Evolutionary conservation across 2,888 invertebrate species (phyloP).

Genomic region (Drosophila phalerata): DNA sequence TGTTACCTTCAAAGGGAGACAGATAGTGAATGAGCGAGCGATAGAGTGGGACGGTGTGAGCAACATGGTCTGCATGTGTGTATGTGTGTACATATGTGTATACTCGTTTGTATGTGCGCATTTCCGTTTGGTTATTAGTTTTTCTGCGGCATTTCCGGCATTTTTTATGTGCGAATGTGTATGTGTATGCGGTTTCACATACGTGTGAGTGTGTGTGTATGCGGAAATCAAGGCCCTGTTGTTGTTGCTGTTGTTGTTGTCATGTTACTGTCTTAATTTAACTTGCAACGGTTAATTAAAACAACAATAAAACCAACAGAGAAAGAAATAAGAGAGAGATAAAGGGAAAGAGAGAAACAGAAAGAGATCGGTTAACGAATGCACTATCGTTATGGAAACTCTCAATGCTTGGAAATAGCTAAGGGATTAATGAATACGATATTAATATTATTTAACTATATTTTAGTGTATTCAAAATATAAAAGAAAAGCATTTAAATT

Average conservation of each 20-base stretch:
- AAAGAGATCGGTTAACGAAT: background rate
- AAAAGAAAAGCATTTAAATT: no score
- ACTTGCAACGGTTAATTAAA: slow-evolving; percentile 72
- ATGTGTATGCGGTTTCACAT: slow-evolving; percentile 30
- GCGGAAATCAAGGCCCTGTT: slow-evolving; percentile 43
- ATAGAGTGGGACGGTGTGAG: background rate
- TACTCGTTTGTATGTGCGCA: slow-evolving; percentile 61
- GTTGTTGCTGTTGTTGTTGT: slow-evolving; percentile 51
- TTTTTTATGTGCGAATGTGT: slow-evolving; percentile 56
- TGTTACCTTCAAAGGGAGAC: slow-evolving; percentile 53
- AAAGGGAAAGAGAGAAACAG: background rate
- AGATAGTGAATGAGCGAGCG: slow-evolving; percentile 1
- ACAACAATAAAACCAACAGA: slow-evolving; percentile 50
- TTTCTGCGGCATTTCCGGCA: slow-evolving; percentile 71
- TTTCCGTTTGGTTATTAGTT: slow-evolving; percentile 81
- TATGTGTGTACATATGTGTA: slow-evolving; percentile 1
- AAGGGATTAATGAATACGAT: background rate
- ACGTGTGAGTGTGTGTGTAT: slow-evolving; percentile 26
- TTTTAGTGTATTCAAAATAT: no score
- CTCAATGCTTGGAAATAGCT: background rate
- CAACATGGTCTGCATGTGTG: slow-evolving; percentile 6
- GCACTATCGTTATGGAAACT: slow-evolving; percentile 26
- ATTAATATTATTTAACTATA: no score
- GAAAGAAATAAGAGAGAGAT: slow-evolving; percentile 1
- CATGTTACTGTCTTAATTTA: slow-evolving; percentile 80